These are phyloP conservation scores for Rhegmatorhina hoffmannsi DNA, from an alignment of 2,113 vertebrate genomes.

Conservation along the genomic window DNA sequence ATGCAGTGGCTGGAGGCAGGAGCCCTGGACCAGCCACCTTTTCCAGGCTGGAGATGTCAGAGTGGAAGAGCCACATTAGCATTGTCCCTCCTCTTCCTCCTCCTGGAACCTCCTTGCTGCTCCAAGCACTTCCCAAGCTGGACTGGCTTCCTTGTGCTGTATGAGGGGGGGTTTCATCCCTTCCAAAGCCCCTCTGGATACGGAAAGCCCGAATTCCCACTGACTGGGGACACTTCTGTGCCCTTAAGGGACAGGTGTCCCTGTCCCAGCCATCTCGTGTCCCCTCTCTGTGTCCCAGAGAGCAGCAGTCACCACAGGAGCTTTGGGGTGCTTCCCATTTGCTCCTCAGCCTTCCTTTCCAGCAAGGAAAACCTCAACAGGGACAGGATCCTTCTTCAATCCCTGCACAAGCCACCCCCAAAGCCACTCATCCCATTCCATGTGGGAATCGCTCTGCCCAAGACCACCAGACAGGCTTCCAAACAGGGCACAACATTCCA, in stretches of 20 bases:
- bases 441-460: rapidly evolving
- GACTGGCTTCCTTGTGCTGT: background rate
- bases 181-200: background rate
- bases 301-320: background rate
- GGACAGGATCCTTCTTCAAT: background rate
- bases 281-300: rapidly evolving
- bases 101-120: background rate
- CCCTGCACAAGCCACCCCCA: background rate
- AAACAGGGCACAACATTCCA: rapidly evolving
- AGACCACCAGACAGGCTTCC: background rate
- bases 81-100: background rate
- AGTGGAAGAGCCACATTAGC: background rate
- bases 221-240: rapidly evolving
- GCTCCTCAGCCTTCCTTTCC: background rate
- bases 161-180: background rate
- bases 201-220: rapidly evolving
- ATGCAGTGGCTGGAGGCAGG: background rate
- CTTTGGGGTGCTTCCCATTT: rapidly evolving
- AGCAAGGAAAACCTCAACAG: too few relatives aligned
- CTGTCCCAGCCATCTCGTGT: rapidly evolving
- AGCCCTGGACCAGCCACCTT: background rate
- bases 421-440: rapidly evolving
- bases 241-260: background rate
- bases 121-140: background rate
- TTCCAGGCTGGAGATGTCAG: background rate